Evolutionary conservation across 2,888 invertebrate genomes (phyloP), one percentile per base, ranked within the genome.

Genomic region (Brenthis ino): DNA sequence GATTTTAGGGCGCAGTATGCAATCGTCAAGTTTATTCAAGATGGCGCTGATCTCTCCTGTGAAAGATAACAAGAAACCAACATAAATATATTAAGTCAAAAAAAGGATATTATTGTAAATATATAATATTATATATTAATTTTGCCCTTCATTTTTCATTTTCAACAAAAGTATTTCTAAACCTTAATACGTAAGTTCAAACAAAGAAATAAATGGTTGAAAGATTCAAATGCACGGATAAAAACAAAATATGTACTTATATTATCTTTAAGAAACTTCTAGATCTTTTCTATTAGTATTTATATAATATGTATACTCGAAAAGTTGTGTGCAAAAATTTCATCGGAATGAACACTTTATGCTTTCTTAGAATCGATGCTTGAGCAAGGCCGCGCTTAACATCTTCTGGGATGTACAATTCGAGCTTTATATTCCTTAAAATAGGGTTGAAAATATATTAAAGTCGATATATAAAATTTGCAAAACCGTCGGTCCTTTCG

Each of bases 301-400:
- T 20, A 47, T 67, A 67, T 56, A 55, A 61, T 56, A 67, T 60
- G 64, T 65, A 70, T 70, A 65, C 64, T 70, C 68, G 64, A 70
- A 70, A 78, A 70, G 74, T 74, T 77, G 78, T 79, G 76, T 77
- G 78, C 83, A 83, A 84, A 85, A 81, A 84, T 86, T 82, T 81
- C 81, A 80, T 84, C 79, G 78, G 81, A 75, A 78, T 75, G 77
- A 79, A 79, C 78, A 70, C 70, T 72, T 72, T 70, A 70, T 65
- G 70, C 70, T 70, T 74, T 74, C 74, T 70, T 50, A 67, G 74
- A 74, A 74, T 51, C 65, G 67, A 70, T 69, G 67, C 58, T 37
- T 50, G 57, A 55, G 65, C 68, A 67, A 68, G 73, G 73, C 70
- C 72, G 69, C 64, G 43, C 13, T 65, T 63, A 13, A n/a, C 16